These are phyloP conservation scores for Nowickia ferox DNA, from an alignment of 2,888 invertebrate species.

Conservation along the genomic window DNA sequence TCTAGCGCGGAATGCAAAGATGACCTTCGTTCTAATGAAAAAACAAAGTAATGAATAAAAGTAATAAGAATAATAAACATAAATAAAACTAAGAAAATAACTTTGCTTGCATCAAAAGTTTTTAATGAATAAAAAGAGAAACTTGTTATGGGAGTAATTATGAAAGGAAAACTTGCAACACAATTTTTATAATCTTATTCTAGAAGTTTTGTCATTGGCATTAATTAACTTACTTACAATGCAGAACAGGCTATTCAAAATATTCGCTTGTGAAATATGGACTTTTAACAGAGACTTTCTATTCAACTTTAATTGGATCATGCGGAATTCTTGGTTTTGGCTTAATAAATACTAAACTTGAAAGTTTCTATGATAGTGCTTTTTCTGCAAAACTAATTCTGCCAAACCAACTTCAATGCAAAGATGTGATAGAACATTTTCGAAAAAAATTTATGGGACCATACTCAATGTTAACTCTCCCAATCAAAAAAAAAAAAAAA, in stretches of 20 bases:
- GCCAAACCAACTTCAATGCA: no score
- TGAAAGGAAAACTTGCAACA: background rate
- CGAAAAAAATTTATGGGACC: no score
- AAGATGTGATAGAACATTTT: no score
- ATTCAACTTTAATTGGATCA: no score
- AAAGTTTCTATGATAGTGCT: no score
- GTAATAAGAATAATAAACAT: slow-evolving; percentile 7
- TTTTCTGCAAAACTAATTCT: no score
- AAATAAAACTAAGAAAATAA: slow-evolving; percentile 13
- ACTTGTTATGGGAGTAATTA: slow-evolving; percentile 16
- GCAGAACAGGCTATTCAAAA: background rate
- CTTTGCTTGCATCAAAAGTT: slow-evolving; percentile 41
- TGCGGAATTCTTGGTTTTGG: no score
- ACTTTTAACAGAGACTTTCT: no score
- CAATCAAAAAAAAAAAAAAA: no score
- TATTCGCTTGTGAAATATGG: no score
- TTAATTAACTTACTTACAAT: background rate
- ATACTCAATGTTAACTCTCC: no score
- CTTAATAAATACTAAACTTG: no score
- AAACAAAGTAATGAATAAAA: slow-evolving; percentile 8
- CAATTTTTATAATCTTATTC: background rate
- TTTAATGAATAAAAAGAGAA: slow-evolving; percentile 4
- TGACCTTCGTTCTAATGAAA: slow-evolving; percentile 40
- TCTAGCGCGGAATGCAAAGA: slow-evolving; percentile 1
- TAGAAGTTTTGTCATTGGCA: background rate